A percentile compares a stretch with the other conserved stretches of the same genome.
These are phyloP conservation scores for Acanthornis magna DNA, from an alignment of 2,797 vertebrate genomes.

Conservation along the genomic window DNA sequence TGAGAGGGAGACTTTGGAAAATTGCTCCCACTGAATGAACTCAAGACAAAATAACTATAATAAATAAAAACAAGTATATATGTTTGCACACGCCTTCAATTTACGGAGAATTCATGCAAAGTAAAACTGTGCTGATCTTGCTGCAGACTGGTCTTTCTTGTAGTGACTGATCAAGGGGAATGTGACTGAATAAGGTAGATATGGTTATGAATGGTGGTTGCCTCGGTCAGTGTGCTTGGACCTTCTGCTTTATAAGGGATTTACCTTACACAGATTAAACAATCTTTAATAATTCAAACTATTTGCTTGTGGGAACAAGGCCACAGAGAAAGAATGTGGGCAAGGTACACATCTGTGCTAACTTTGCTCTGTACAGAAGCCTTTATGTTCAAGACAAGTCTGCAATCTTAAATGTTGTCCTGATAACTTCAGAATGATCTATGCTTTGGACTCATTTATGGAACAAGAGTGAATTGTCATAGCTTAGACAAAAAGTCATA, in stretches of 20 bases:
- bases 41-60: not conserved
- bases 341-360: not conserved
- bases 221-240: not conserved
- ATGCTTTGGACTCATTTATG: not conserved
- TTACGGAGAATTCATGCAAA: not conserved
- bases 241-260: not conserved
- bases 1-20: not conserved
- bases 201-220: not conserved
- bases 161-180: not conserved
- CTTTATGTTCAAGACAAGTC: not conserved
- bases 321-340: not conserved
- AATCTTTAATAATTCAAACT: not conserved
- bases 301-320: not conserved
- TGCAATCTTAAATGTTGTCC: not conserved
- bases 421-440: not conserved
- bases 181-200: not conserved
- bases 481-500: not conserved
- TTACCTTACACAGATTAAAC: not conserved
- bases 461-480: not conserved
- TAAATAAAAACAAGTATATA: not conserved
- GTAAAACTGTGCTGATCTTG: not conserved
- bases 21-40: not conserved
- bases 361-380: not conserved
- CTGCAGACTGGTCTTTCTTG: not conserved
- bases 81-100: not conserved